phyloP scores from a whole-genome alignment of 30 jellyfish, hydroid and myxozoan species.

The Pseudorhiza aurosa region DNA sequence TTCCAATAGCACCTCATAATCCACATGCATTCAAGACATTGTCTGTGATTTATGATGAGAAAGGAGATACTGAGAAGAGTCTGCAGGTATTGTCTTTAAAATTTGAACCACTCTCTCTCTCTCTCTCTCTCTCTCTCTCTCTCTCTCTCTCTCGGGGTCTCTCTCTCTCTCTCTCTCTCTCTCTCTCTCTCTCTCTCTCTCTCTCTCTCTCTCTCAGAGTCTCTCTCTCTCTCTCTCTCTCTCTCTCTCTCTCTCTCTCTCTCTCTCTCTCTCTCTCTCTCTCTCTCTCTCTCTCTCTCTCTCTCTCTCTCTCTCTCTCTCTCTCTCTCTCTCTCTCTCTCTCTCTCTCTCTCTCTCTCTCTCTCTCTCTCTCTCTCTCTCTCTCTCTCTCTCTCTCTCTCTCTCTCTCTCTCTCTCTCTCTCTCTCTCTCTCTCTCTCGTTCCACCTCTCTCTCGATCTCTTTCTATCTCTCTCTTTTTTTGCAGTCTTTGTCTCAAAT shows the following conservation, averaged over 20 bases:
- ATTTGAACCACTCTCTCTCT: too few species aligned
- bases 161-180: background rate
- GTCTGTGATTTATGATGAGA: constrained; percentile 85
- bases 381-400: too few species aligned
- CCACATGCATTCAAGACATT: constrained; percentile 84
- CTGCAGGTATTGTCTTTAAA: constrained; percentile 70
- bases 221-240: background rate
- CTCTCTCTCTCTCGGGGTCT: background rate
- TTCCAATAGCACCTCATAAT: constrained; percentile 72
- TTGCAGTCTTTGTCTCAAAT: too few species aligned
- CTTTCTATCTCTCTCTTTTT: too few species aligned
- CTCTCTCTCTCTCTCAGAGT: background rate
- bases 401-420: too few species aligned
- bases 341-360: too few species aligned
- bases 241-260: background rate
- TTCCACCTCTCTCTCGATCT: too few species aligned
- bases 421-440: too few species aligned
- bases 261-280: background rate
- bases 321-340: too few species aligned
- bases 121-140: background rate
- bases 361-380: too few species aligned
- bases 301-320: background rate
- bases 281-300: background rate
- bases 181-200: background rate
- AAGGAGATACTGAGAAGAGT: constrained; percentile 78